Evolutionary conservation across 2,888 invertebrate species (phyloP).

Genomic region (Helicoverpa assulta): DNA sequence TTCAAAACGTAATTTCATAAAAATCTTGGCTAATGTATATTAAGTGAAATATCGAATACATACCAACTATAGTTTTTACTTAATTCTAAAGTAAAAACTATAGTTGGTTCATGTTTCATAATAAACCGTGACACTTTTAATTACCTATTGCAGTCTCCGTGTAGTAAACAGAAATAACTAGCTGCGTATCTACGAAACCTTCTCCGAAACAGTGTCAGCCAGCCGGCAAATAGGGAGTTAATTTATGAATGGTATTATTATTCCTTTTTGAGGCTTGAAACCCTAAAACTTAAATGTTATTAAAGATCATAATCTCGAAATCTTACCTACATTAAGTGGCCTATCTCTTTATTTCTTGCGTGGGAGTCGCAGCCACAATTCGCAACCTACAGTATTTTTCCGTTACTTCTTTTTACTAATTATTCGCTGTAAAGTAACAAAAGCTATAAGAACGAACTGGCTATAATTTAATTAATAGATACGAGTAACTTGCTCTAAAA

Average conservation of each 20-base stretch:
- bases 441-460: background rate
- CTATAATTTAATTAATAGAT: background rate
- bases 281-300: background rate
- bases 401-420: conserved; percentile 4
- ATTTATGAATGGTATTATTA: background rate
- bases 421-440: conserved; percentile 7
- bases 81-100: too few species aligned
- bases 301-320: background rate
- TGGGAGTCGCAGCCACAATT: conserved; percentile 9
- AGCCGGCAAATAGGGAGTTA: too few species aligned
- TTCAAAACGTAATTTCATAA: too few species aligned
- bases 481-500: conserved; percentile 9
- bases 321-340: background rate
- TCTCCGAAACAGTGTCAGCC: too few species aligned
- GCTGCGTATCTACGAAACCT: too few species aligned
- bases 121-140: too few species aligned
- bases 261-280: background rate
- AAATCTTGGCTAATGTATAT: too few species aligned
- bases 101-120: too few species aligned
- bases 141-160: too few species aligned
- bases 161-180: too few species aligned
- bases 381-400: background rate
- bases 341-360: conserved; percentile 5
- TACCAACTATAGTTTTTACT: too few species aligned
- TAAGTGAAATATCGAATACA: too few species aligned